Evolutionary conservation across 2,797 vertebrate species (phyloP).

Genomic region (Toxotes lorentzi): DNA sequence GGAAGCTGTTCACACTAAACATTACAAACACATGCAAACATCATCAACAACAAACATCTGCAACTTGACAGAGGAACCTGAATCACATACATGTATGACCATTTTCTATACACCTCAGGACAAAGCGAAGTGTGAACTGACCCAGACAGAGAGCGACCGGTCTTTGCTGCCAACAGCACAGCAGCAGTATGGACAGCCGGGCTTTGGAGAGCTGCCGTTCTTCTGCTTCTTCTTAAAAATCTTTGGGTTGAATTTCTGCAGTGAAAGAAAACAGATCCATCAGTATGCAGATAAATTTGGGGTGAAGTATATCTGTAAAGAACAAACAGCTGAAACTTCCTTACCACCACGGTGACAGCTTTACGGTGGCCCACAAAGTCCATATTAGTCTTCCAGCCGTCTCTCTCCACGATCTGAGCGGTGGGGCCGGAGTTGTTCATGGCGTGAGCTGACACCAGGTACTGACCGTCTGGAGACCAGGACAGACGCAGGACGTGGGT

Average conservation of each 20-base stretch:
- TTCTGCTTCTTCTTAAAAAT: constrained; percentile 99
- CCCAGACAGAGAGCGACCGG: constrained; percentile 98
- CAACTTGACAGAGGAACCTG: not conserved
- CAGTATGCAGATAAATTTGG: accelerated
- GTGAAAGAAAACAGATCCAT: not conserved
- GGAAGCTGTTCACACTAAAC: not conserved
- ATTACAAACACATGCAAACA: too few relatives aligned
- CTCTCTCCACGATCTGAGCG: constrained; percentile 97
- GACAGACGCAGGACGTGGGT: constrained; percentile 97
- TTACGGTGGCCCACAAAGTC: constrained; percentile 99
- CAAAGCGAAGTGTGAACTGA: constrained; percentile 73
- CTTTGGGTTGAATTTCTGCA: constrained; percentile 99
- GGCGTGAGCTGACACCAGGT: constrained; percentile 98
- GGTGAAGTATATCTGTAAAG: not conserved
- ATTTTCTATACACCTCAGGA: not conserved
- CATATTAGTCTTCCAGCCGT: constrained; percentile 99
- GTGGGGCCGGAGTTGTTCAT: constrained; percentile 99
- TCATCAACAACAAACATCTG: not conserved
- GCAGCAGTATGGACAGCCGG: constrained; percentile 97
- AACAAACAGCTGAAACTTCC: not conserved
- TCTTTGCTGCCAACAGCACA: constrained; percentile 99
- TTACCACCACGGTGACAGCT: constrained; percentile 98
- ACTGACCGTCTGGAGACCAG: constrained; percentile 99
- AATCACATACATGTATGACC: not conserved
- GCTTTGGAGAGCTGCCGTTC: constrained; percentile 94